These are phyloP conservation scores for Erythrocercus mccallii DNA, from an alignment of 2,113 vertebrate genomes.

Conservation along the genomic window DNA sequence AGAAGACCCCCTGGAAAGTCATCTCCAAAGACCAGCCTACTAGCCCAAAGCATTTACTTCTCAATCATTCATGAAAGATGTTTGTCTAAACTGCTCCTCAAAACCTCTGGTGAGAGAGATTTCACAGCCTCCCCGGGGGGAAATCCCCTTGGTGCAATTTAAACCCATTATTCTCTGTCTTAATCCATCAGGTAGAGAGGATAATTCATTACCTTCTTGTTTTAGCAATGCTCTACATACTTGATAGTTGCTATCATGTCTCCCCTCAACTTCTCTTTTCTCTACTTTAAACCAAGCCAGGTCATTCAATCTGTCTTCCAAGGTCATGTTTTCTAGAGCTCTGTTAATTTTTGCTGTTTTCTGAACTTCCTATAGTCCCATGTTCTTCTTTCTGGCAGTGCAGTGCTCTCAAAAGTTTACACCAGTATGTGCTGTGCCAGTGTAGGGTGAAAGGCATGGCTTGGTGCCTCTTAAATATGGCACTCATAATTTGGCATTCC, in stretches of 20 bases:
- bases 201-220: background rate
- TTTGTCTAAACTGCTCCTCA: background rate
- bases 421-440: background rate
- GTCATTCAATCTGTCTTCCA: background rate
- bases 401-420: background rate
- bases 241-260: background rate
- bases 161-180: background rate
- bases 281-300: background rate
- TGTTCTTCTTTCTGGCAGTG: background rate
- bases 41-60: background rate
- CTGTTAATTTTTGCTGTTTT: background rate
- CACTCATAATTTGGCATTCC: background rate
- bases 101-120: background rate
- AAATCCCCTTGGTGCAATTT: background rate
- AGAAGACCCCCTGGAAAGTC: background rate
- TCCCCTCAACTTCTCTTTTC: background rate
- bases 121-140: background rate
- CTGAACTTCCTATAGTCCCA: fast-evolving
- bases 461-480: background rate
- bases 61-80: background rate
- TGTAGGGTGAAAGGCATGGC: background rate
- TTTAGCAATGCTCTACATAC: background rate
- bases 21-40: background rate
- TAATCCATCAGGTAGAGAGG: background rate
- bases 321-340: background rate